Percentiles rank a stretch among this genome's conserved stretches.
phyloP scores from a whole-genome alignment of 2,888 invertebrate genomes.

The Hanleya hanleyi region DNA sequence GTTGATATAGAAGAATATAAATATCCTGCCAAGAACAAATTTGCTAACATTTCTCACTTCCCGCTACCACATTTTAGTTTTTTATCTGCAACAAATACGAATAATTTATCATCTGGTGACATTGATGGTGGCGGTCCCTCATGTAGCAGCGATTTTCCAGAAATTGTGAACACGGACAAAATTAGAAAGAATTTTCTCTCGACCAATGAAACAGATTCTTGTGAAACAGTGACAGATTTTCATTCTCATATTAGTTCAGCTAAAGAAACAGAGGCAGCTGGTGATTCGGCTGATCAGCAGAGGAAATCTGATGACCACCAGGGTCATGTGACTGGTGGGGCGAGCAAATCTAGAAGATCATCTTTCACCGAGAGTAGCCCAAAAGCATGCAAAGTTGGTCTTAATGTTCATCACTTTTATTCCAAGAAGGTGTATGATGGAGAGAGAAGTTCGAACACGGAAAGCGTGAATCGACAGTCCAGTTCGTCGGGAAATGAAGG shows the following conservation, averaged over 20 bases:
- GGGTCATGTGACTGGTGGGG: no score
- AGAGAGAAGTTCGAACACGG: background rate
- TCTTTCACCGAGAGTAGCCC: background rate
- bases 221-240: no score
- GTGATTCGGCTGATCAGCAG: background rate
- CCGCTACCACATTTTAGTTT: background rate
- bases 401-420: background rate
- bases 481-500: no score
- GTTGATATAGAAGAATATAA: slow-evolving; percentile 46
- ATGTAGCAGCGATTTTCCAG: background rate
- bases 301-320: background rate
- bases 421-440: background rate
- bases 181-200: background rate
- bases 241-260: no score
- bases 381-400: background rate
- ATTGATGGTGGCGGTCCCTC: no score
- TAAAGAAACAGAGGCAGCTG: background rate
- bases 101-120: background rate
- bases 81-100: background rate
- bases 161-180: background rate
- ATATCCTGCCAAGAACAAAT: slow-evolving; percentile 4
- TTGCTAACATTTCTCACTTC: background rate
- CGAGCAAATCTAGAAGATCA: background rate
- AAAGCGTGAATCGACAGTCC: background rate
- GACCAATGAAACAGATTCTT: background rate